A percentile compares a stretch with the other conserved stretches of the same genome.
phyloP scores from a whole-genome alignment of 2,797 vertebrate species.

The Pygocentrus nattereri region DNA sequence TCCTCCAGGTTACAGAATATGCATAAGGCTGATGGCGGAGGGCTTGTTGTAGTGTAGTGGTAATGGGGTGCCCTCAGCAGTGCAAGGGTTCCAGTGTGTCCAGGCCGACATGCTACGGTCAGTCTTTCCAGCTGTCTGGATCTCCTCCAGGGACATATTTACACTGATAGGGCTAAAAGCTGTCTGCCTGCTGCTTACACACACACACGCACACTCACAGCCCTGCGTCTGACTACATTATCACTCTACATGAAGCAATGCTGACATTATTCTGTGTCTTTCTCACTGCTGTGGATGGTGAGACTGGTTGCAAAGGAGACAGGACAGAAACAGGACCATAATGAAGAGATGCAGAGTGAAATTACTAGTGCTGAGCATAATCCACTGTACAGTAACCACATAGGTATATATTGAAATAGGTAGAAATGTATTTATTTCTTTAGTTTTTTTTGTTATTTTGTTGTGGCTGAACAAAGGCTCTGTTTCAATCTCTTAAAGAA shows the following conservation, averaged over 20 bases:
- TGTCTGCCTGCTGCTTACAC: background rate
- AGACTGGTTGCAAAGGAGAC: background rate
- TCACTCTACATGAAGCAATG: background rate
- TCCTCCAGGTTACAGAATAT: conserved; percentile 15
- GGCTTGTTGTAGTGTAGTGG: conserved; percentile 18
- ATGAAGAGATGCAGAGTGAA: background rate
- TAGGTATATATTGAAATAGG: background rate
- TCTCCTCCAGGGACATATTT: conserved; percentile 54
- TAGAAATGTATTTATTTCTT: background rate
- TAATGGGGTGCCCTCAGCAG: conserved; percentile 43
- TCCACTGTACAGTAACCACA: background rate
- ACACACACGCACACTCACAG: background rate
- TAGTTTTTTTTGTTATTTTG: no score
- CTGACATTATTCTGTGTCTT: background rate
- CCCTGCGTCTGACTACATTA: background rate
- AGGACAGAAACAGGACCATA: background rate
- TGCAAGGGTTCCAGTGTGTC: conserved; percentile 34
- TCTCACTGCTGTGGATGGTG: background rate
- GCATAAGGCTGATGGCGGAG: conserved; percentile 22
- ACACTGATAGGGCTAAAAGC: conserved; percentile 46
- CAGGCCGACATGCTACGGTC: conserved; percentile 58
- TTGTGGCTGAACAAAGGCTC: no score
- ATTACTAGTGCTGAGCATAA: background rate
- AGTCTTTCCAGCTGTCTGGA: conserved; percentile 49
- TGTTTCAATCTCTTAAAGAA: background rate